Percentiles rank a stretch among this genome's conserved stretches.
phyloP scores from a whole-genome alignment of 2,888 invertebrate species.

The Chrysomela aeneicollis region DNA sequence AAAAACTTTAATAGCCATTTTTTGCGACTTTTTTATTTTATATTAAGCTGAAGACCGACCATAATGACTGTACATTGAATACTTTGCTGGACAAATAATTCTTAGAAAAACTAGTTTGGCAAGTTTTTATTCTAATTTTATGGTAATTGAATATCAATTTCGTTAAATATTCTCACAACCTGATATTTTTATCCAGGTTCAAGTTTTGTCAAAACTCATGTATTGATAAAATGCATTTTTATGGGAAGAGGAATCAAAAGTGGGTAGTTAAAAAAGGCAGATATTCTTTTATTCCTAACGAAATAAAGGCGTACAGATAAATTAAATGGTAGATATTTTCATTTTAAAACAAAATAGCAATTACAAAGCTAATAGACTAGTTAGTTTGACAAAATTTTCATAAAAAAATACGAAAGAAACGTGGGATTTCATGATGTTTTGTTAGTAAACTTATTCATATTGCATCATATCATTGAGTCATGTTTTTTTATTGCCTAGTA shows the following conservation, averaged over 20 bases:
- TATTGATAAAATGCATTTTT: no score
- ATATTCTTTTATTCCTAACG: slow-evolving; percentile 58
- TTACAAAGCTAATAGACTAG: slow-evolving; percentile 57
- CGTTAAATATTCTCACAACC: no score
- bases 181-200: no score
- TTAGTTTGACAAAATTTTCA: slow-evolving; percentile 46
- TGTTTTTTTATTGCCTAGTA: slow-evolving; percentile 35
- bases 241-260: background rate
- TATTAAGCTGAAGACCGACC: no score
- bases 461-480: slow-evolving; percentile 23
- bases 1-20: no score
- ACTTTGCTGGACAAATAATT: no score
- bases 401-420: slow-evolving; percentile 30
- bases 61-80: no score
- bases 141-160: no score
- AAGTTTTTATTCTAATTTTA: no score
- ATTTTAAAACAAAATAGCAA: slow-evolving; percentile 40
- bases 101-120: no score
- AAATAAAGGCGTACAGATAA: slow-evolving; percentile 53
- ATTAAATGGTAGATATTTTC: slow-evolving; percentile 37
- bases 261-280: slow-evolving; percentile 54
- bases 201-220: no score
- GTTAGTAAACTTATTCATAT: slow-evolving; percentile 52
- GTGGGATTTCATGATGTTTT: slow-evolving; percentile 29
- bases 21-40: no score